Conservation (phyloP, 2,797 vertebrate species). For the Xerus rutilus region DNA sequence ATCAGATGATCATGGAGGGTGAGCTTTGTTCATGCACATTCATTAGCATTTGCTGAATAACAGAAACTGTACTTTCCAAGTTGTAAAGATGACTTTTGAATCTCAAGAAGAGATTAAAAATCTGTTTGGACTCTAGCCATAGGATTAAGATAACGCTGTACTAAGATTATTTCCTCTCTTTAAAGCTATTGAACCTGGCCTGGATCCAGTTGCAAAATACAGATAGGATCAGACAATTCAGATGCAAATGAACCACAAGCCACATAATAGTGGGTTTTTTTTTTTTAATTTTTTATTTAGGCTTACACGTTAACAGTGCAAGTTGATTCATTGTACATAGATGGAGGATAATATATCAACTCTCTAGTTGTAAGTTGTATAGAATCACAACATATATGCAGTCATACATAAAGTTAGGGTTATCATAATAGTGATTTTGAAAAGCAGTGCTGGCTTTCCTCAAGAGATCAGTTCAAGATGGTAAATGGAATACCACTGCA, state of each 20-base stretch:
- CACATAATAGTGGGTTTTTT: background rate
- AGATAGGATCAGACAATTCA: background rate
- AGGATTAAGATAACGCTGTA: background rate
- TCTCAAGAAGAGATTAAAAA: conserved; percentile 31
- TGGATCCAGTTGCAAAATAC: background rate
- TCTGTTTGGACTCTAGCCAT: background rate
- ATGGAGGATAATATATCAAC: too few species aligned
- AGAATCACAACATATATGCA: too few species aligned
- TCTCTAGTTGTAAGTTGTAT: too few species aligned
- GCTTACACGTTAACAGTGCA: too few species aligned
- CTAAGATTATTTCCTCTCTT: background rate
- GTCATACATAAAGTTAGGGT: too few species aligned
- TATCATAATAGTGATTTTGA: background rate
- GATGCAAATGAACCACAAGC: background rate
- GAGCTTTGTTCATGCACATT: background rate
- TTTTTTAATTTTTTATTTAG: too few species aligned
- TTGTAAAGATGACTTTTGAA: conserved; percentile 23
- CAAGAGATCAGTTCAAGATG: background rate
- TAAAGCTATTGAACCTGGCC: background rate
- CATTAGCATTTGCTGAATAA: conserved; percentile 39
- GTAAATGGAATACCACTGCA: background rate
- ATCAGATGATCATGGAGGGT: background rate
- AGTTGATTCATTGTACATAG: too few species aligned
- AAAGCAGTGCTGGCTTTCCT: background rate
- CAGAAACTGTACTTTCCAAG: conserved; percentile 30